Base-by-base conservation (phyloP, 1,140 invertebrate species). In the Habropoda laboriosa region DNA sequence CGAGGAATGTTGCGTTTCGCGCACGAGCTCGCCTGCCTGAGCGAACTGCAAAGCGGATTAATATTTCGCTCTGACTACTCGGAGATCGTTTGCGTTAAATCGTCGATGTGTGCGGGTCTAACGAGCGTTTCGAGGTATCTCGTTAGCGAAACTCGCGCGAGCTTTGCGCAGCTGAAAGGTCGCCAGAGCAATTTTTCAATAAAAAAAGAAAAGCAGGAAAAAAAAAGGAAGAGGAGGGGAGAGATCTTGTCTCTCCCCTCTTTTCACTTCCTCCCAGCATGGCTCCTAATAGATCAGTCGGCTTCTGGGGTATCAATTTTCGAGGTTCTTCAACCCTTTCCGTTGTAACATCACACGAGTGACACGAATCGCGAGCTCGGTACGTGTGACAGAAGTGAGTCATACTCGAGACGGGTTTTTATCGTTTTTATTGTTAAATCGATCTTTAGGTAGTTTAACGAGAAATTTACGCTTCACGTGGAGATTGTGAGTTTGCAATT, bases 1-100 rank as follows among this genome's bases (percentile, higher is more conserved):
- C 60, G 21, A 7, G 51, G 51, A 76, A 67, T 68, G 55, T 76
- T 58, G 63, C 40, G 74, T 70, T 47, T 16, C 64, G 32, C 57
- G n/a, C 38, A 10, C n/a, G 16, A 38, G 24, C 38, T 61, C 45
- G 47, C 40, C n/a, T 51, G 16, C 42, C 32, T 24, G n/a, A n/a
- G 30, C 55, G 21, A 73, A 32, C 55, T 32, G 51, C n/a, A 24
- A 21, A 57, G 21, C 64, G 64, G 49, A 68, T 77, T 77, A 77
- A 77, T 68, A 58, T 57, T 38, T 67, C 63, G 61, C 32, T 35
- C 27, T 13, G 45, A n/a, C n/a, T n/a, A n/a, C 21, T 13, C 12
- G 10, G 6, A n/a, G 3, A 58, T 61, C 53, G 51, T n/a, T 77
- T 38, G 45, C 32, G 47, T 16, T 30, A n/a, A 38, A 68, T 68